A percentile compares a stretch with the other conserved stretches of the same genome.
phyloP scores from a whole-genome alignment of 2,113 vertebrate genomes.

The Chaetodon trifascialis region DNA sequence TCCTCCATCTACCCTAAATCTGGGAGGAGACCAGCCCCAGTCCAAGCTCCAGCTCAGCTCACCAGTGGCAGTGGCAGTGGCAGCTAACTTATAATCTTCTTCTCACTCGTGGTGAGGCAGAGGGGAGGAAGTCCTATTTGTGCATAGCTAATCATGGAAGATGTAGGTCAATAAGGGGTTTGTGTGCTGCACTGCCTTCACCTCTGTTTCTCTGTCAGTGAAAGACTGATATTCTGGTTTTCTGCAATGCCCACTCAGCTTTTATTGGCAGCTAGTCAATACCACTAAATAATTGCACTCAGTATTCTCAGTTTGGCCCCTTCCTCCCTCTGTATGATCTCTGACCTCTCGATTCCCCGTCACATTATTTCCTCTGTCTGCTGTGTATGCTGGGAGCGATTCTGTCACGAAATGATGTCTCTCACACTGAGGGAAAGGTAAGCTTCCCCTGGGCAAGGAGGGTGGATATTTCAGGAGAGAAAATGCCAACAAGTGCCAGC shows the following conservation, averaged over 20 bases:
- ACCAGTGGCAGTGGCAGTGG: slow-evolving; percentile 58
- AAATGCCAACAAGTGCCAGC: slow-evolving; percentile 53
- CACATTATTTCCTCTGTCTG: slow-evolving; percentile 19
- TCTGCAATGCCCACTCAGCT: background rate
- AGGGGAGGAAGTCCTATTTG: slow-evolving; percentile 44
- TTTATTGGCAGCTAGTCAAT: slow-evolving; percentile 5
- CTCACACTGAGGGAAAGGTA: slow-evolving; percentile 57
- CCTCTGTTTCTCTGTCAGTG: background rate
- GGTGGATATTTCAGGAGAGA: slow-evolving; percentile 40
- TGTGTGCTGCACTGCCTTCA: background rate
- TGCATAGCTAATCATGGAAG: slow-evolving; percentile 44
- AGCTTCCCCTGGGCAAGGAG: slow-evolving; percentile 51
- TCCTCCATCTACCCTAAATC: slow-evolving; percentile 73
- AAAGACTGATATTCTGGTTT: background rate
- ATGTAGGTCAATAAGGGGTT: slow-evolving; percentile 40
- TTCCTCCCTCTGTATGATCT: slow-evolving; percentile 37
- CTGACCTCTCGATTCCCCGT: slow-evolving; percentile 49
- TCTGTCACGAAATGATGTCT: slow-evolving; percentile 51
- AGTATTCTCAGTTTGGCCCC: slow-evolving; percentile 28
- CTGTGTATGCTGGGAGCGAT: slow-evolving; percentile 29
- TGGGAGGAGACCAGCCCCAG: slow-evolving; percentile 62
- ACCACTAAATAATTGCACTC: background rate
- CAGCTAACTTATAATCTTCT: slow-evolving; percentile 66
- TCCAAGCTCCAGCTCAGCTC: slow-evolving; percentile 59
- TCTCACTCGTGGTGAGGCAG: slow-evolving; percentile 35